A percentile compares a stretch with the other conserved stretches of the same genome.
These are phyloP conservation scores for Tamias sibiricus DNA, from an alignment of 2,113 vertebrate species.

Conservation along the genomic window DNA sequence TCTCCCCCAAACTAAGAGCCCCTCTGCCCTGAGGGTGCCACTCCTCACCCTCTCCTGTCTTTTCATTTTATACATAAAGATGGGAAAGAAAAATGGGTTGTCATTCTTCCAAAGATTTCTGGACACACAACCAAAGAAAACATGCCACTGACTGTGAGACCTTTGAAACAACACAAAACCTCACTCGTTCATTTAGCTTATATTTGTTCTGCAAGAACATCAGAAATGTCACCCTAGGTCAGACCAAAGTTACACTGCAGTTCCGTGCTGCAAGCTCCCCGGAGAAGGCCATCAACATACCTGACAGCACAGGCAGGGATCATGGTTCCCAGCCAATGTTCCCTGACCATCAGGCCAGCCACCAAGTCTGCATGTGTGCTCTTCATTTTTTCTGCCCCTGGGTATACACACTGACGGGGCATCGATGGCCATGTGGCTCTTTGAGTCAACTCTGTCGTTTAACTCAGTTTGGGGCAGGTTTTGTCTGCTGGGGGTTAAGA, in stretches of 20 bases:
- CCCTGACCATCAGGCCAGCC: too few species aligned
- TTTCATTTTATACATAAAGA: background rate
- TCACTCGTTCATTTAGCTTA: background rate
- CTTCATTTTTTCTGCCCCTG: background rate
- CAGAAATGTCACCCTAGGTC: background rate
- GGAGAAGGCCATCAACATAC: too few species aligned
- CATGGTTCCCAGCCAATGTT: background rate
- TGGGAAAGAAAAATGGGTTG: background rate
- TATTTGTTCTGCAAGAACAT: background rate
- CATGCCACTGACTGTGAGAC: background rate
- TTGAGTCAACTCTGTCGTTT: background rate
- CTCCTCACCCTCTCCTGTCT: background rate
- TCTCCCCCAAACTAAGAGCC: background rate
- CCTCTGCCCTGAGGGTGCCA: background rate
- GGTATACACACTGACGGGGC: background rate
- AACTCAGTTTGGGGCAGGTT: background rate
- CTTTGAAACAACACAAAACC: background rate
- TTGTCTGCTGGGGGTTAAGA: background rate
- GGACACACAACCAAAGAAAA: slow-evolving; percentile 33
- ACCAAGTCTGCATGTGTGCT: background rate
- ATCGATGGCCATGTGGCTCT: background rate
- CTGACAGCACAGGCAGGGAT: too few species aligned
- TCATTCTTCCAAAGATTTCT: background rate
- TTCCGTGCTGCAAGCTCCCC: background rate
- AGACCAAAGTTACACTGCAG: background rate